Evolutionary conservation across 2,888 invertebrate species (phyloP), one percentile per base, ranked within the genome.

Genomic region (Cantharis flavilabris): DNA sequence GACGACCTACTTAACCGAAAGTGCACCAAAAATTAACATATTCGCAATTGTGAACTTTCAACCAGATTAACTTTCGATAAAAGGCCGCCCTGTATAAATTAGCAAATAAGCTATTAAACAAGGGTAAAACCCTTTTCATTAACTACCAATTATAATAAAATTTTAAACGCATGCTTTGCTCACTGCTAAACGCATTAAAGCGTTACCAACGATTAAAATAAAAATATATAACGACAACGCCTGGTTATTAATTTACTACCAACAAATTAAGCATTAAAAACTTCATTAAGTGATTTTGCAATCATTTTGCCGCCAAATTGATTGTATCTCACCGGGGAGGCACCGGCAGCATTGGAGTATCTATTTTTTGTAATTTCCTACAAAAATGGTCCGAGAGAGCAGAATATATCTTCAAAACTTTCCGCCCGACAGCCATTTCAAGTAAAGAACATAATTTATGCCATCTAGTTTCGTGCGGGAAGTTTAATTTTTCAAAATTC

Each of bases 161-260:
- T 70, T 70, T 33, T 70, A 70, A 33, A 70, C 70, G 70, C 70
- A 20, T 70, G 70, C 70, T 33, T 33, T 33, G 13, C 30, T 9
- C 33, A 1, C 3, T 16, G 16, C 70, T 4, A 33, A 16, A 28
- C 70, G 30, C 28, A 49, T 70, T 70, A 49, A 70, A 49, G 18
- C 70, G 70, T 49, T 49, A 49, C 49, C 49, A 49, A 49, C 49
- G 49, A 49, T 49, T 49, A 49, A 49, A 49, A 49, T 49, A 49
- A 49, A 49, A 49, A 49, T 49, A 49, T 49, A 49, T 49, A 49
- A 49, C 49, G 49, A 49, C n/a, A 7, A 49, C 49, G 49, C 49
- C 49, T 49, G 49, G 49, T n/a, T n/a, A 49, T 49, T 49, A 49
- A 49, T 49, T 49, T 49, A 49, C 7, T 49, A 7, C 49, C 49